Percentiles rank a stretch among this genome's conserved stretches.
These are phyloP conservation scores for Drosophila setosimentum DNA, from an alignment of 2,888 invertebrate species.

Conservation along the genomic window DNA sequence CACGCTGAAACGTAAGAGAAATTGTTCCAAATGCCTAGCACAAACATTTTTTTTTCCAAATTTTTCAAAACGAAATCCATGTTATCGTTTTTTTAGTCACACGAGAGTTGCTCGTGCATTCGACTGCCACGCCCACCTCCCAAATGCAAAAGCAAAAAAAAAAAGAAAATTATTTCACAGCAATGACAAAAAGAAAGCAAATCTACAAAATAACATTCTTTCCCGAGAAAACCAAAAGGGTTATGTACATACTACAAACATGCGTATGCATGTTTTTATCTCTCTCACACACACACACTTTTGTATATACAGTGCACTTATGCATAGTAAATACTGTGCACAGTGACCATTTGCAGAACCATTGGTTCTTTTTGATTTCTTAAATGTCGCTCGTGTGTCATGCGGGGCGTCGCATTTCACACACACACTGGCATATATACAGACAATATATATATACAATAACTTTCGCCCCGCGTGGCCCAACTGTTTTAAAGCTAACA, in stretches of 20 bases:
- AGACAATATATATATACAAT: constrained; percentile 16
- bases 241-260: constrained; percentile 13
- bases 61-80: constrained; percentile 25
- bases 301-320: constrained; percentile 22
- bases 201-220: constrained; percentile 18
- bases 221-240: constrained; percentile 17
- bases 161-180: neutral
- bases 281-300: neutral
- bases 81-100: constrained; percentile 26
- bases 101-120: constrained; percentile 26
- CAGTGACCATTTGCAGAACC: constrained; percentile 36
- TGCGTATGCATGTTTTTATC: constrained; percentile 2
- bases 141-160: constrained; percentile 12
- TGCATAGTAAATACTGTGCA: constrained; percentile 38
- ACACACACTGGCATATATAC: constrained; percentile 9
- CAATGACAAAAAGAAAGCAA: constrained; percentile 4
- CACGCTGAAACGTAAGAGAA: constrained; percentile 71
- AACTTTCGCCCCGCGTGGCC: constrained; percentile 54
- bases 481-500: constrained; percentile 19
- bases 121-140: constrained; percentile 35
- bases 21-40: constrained; percentile 53
- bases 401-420: constrained; percentile 40
- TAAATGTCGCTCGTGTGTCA: constrained; percentile 38
- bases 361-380: constrained; percentile 29
- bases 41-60: constrained; percentile 35